These are phyloP conservation scores for Gallinago nigripennis DNA, from an alignment of 2,797 vertebrate species.

Conservation along the genomic window DNA sequence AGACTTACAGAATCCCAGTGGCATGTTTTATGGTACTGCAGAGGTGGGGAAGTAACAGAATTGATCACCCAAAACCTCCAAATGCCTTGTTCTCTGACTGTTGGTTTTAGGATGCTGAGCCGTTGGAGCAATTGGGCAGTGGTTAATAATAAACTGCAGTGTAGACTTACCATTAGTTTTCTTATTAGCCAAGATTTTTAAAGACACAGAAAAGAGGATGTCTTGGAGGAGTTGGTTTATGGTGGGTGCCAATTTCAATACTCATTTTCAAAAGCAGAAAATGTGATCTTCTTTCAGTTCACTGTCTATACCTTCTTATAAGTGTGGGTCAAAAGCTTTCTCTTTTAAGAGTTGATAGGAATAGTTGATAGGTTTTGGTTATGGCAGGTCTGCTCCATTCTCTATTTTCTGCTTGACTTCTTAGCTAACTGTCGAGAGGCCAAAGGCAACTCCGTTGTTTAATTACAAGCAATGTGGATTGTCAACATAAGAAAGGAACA, in stretches of 20 bases:
- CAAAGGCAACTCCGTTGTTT: slow-evolving; percentile 9
- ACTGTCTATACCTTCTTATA: not conserved
- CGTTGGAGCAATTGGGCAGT: not conserved
- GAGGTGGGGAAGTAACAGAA: not conserved
- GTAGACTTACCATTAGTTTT: not conserved
- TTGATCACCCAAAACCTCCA: not conserved
- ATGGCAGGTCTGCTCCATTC: not conserved
- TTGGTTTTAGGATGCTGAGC: not conserved
- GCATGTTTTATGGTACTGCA: not conserved
- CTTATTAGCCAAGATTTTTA: not conserved
- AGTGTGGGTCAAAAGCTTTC: not conserved
- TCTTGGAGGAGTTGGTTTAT: not conserved
- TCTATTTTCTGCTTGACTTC: not conserved
- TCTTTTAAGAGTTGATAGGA: not conserved
- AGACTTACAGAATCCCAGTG: not conserved
- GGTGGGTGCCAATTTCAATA: not conserved
- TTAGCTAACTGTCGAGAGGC: not conserved
- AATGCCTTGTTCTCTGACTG: not conserved
- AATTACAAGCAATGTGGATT: not conserved
- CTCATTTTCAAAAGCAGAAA: not conserved
- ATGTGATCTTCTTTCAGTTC: not conserved
- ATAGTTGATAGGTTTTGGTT: not conserved
- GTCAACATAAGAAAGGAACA: not conserved
- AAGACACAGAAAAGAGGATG: not conserved
- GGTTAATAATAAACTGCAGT: not conserved